Evolutionary conservation across 2,888 invertebrate genomes (phyloP), one percentile per base, ranked within the genome.

Genomic region (Megastigmus dorsalis): DNA sequence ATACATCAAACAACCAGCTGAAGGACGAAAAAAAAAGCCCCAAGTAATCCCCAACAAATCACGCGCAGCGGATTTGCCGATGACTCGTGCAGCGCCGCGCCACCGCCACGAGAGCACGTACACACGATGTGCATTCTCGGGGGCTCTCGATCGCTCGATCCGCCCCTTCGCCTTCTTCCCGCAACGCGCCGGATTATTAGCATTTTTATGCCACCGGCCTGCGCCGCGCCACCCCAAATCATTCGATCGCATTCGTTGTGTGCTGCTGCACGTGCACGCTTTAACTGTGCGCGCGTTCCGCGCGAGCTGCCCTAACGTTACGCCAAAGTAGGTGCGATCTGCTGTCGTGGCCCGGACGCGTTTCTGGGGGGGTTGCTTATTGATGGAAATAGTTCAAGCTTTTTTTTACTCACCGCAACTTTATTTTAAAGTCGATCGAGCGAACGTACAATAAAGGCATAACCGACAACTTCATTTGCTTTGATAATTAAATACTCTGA

Each of bases 131-230:
- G 54, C 54, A 18, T 26, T 38, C 50, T 57, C 20, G 50, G 60
- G 18, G n/a, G n/a, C n/a, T 52, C 45, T 30, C 33, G 33, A 23
- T 36, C 63, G 20, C 48, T n/a, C 52, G 43, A 0, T 30, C 66
- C 52, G 28, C 48, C n/a, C 15, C 50, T 33, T 13, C 4, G 15
- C n/a, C 20, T n/a, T 69, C 45, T 50, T 52, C 48, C 45, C 63
- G 30, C 28, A 18, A 43, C 36, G 26, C 50, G 9, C 48, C 4
- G 38, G 57, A 71, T 75, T 67, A 75, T 75, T 72, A 75, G 75
- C 75, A 75, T 71, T 72, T 75, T 75, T 75, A 75, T 71, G 67
- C 67, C 60, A 33, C 9, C 54, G 55, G 50, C 41, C 23, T 41
- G 23, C 15, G n/a, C 33, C 26, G 36, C 33, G 15, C 52, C 66